Base-by-base conservation (phyloP, 1,140 invertebrate genomes). In the Gryllus bimaculatus region DNA sequence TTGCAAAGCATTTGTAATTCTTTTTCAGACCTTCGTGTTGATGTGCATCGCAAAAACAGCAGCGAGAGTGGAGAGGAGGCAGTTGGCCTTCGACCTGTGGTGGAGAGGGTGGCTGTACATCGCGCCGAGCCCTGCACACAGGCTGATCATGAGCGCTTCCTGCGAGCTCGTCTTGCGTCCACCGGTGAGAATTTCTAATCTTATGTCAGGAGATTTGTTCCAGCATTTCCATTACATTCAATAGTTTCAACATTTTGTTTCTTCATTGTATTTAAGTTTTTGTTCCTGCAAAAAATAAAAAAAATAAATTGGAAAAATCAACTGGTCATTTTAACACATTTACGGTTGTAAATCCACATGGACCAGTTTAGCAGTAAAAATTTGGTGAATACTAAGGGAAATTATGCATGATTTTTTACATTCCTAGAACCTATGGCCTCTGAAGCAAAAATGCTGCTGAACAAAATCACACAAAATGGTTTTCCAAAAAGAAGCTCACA, bases 31-130 rank as follows among this genome's bases (percentile, higher is more conserved):
- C 88, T 96, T 79, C 95, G 96, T 89, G 95, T 95, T 75, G 95
- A 97, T 87, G 95, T 97, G 48, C 95, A 97, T 87, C 90, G 94
- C 66, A 95, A 95, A 85, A 95, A 96, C 84, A 96, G 94, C 85
- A 95, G 94, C 0, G 94, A 94, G 84, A 95, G 94, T 82, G 93
- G 92, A 81, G 89, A 90, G 81, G 89, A 89, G 79, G 20, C 47
- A 39, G 48, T 20, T n/a, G 54, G 54, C 10, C 47, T 77, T 39
- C 39, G 78, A 2, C 73, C 78, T 20, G 78, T 75, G 20, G 74
- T 75, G 48, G 78, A 79, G 39, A 84, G 8, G 78, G 82, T 85
- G 73, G 84, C 85, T 80, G 83, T 86, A 21, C 83, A 85, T 7
- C 84, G 85, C 81, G 81, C 82, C 79, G 86, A 86, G 81, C 79